Conservation (phyloP, 2,888 invertebrate genomes). For the Vesta saturnalis region DNA sequence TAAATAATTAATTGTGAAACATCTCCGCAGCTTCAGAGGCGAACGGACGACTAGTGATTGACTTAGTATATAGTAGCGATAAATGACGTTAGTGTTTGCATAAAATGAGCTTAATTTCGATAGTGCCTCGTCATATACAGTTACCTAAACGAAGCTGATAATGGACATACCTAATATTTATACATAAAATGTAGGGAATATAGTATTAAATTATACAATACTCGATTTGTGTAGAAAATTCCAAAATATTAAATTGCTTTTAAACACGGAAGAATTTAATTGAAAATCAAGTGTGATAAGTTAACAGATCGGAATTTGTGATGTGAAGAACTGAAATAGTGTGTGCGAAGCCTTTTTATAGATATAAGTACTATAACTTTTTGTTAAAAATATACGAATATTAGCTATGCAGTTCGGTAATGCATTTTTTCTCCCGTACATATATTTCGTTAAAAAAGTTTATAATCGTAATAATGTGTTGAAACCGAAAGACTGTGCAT, state of each 20-base stretch:
- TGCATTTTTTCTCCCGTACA: not conserved
- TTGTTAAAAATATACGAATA: not conserved
- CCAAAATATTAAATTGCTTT: conserved; percentile 19
- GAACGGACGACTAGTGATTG: conserved; percentile 41
- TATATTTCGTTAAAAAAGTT: not conserved
- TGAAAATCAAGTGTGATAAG: conserved; percentile 16
- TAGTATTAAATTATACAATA: conserved; percentile 14
- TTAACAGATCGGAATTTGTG: conserved; percentile 16
- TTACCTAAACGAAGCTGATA: conserved; percentile 37
- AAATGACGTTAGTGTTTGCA: conserved; percentile 55
- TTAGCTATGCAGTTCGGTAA: not conserved
- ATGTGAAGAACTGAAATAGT: conserved; percentile 2
- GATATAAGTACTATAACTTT: conserved; percentile 2
- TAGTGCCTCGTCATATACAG: conserved; percentile 68
- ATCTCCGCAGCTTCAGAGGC: conserved; percentile 39
- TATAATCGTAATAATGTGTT: conserved; percentile 8
- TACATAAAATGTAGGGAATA: conserved; percentile 27
- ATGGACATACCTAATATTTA: conserved; percentile 28
- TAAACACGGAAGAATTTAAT: conserved; percentile 7
- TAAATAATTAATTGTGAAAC: conserved; percentile 27
- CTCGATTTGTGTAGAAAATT: conserved; percentile 25
- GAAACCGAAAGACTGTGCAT: conserved; percentile 31
- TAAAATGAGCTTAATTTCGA: conserved; percentile 74
- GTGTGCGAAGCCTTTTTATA: conserved; percentile 8
- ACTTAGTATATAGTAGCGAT: conserved; percentile 45